Base-by-base conservation (phyloP, 2,888 invertebrate genomes). In the Meiosimyza platycephala region DNA sequence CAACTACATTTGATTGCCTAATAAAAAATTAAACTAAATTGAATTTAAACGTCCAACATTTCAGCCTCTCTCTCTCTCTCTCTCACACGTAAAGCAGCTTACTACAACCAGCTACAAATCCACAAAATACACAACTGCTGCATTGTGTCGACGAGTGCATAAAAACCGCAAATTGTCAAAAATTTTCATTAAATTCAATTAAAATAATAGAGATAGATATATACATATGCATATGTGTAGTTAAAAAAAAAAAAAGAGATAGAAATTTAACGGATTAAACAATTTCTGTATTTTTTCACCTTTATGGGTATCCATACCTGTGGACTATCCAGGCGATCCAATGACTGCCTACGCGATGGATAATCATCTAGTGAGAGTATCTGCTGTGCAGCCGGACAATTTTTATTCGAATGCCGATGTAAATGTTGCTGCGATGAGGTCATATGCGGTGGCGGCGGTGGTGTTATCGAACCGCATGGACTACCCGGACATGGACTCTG, bases 291-390 rank as follows among this genome's bases (percentile, higher is more conserved):
- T 40, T 40, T 40, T 16, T 54, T 70, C 63, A 76, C 75, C 76
- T 76, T 79, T 75, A 75, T 74, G 72, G 67, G 66, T 54, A 68
- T 75, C 76, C 78, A 81, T 86, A 87, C 87, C 87, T 85, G 87
- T 79, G 87, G 87, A 85, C 87, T 87, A 79, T 87, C 87, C 76
- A 91, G 89, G 76, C 91, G 86, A 81, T 91, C 91, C 77, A 91
- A 81, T 33, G 91, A 91, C 73, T 91, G 90, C 78, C 91, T 84
- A 74, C 92, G 87, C 47, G 92, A 92, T 74, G 92, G 88, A 83
- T 91, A 91, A 76, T 88, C 85, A 54, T 87, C 87, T 72, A 86
- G 76, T 63, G 83, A 82, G 76, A 86, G 79, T 76, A 86, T 79
- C 76, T 85, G 85, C 76, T 85, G 83, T 74, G 85, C 89, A 79